These are phyloP conservation scores for Drosophila birchii DNA, from an alignment of 2,888 invertebrate genomes.

Conservation along the genomic window DNA sequence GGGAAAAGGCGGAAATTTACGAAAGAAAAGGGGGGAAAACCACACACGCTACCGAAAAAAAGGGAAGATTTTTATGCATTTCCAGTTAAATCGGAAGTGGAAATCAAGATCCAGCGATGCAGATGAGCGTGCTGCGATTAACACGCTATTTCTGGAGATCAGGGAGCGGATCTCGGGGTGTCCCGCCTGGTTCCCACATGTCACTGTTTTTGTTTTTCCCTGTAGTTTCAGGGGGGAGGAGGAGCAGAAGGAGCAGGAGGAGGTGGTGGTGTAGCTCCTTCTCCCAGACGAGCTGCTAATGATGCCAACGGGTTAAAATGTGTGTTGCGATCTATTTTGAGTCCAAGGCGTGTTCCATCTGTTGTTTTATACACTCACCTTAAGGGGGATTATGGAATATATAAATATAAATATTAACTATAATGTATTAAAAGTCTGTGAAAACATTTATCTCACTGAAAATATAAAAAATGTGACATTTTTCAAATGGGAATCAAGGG, in stretches of 20 bases:
- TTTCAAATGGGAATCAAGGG: neutral
- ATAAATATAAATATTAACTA: neutral
- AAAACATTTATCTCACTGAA: neutral
- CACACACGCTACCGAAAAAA: constrained; percentile 51
- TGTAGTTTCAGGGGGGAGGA: neutral
- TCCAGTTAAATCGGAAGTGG: constrained; percentile 78
- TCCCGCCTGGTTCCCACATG: constrained; percentile 61
- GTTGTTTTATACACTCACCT: constrained; percentile 18
- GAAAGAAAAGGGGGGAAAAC: constrained; percentile 35
- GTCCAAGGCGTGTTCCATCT: constrained; percentile 21
- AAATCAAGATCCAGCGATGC: constrained; percentile 57
- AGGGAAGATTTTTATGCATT: constrained; percentile 60
- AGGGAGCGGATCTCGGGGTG: constrained; percentile 1
- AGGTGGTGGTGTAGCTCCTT: constrained; percentile 5
- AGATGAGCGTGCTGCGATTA: constrained; percentile 76
- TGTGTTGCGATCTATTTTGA: constrained; percentile 66
- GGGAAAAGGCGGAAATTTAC: constrained; percentile 13
- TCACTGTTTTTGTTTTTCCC: constrained; percentile 55
- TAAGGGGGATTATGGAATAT: neutral
- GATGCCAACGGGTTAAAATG: constrained; percentile 75
- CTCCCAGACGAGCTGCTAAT: constrained; percentile 68
- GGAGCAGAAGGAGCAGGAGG: neutral
- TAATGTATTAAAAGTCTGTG: neutral
- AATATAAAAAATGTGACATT: fast-evolving
- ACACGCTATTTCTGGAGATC: constrained; percentile 76